phyloP scores from a whole-genome alignment of 2,113 vertebrate genomes.

The Crocuta crocuta region DNA sequence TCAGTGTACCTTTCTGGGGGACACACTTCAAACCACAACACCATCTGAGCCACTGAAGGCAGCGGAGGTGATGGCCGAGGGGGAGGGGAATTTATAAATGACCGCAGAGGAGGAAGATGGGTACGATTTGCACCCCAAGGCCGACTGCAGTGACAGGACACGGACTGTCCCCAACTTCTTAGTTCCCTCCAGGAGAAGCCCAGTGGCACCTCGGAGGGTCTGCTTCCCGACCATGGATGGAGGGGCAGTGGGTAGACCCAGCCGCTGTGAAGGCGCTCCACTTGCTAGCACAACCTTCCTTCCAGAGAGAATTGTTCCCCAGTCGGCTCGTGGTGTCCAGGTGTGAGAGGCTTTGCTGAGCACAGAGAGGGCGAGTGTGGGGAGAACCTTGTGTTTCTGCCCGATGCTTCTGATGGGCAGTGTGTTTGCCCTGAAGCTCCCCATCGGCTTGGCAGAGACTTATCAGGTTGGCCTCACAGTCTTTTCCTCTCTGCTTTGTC shows the following conservation, averaged over 20 bases:
- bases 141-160: neutral
- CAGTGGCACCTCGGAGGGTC: neutral
- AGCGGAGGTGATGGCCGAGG: neutral
- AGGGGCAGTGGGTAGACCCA: neutral
- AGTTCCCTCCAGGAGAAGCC: neutral
- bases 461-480: no score
- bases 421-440: neutral
- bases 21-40: neutral
- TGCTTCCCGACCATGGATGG: rapidly evolving
- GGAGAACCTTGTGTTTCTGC: neutral
- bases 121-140: neutral
- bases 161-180: neutral
- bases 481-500: neutral
- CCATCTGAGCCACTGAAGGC: neutral
- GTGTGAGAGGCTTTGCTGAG: neutral
- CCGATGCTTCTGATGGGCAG: neutral
- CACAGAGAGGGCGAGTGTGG: rapidly evolving
- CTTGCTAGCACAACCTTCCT: neutral
- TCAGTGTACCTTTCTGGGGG: neutral
- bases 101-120: neutral
- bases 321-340: neutral
- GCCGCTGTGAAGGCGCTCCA: rapidly evolving
- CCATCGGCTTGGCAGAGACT: neutral
- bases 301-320: neutral
- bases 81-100: neutral